Percentiles rank a stretch among this genome's conserved stretches.
phyloP scores from a whole-genome alignment of 2,888 invertebrate species.

The Leucophenga montana region DNA sequence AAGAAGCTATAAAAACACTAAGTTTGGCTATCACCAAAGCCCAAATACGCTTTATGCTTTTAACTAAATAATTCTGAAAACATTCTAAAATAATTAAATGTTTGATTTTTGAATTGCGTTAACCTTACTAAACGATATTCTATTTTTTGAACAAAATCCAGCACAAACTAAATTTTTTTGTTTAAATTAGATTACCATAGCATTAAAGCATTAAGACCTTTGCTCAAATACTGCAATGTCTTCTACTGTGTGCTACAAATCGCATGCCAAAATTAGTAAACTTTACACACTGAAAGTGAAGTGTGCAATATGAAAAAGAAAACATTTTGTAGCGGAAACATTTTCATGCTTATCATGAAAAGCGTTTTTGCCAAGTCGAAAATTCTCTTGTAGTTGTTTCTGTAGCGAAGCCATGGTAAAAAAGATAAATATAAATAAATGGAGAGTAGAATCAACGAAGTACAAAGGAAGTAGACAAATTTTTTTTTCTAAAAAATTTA shows the following conservation, averaged over 20 bases:
- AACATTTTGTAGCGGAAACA: slow-evolving; percentile 50
- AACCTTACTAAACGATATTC: too few relatives aligned
- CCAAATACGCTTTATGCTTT: too few relatives aligned
- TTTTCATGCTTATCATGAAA: slow-evolving; percentile 58
- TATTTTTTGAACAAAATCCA: too few relatives aligned
- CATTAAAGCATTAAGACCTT: too few relatives aligned
- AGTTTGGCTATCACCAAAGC: too few relatives aligned
- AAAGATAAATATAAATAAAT: background rate
- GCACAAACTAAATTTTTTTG: too few relatives aligned
- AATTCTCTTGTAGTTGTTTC: too few relatives aligned
- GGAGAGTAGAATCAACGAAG: background rate
- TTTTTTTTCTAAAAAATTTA: background rate
- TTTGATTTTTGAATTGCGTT: too few relatives aligned
- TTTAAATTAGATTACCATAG: too few relatives aligned
- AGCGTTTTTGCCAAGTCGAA: slow-evolving; percentile 4
- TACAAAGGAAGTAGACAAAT: background rate
- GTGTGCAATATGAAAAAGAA: slow-evolving; percentile 20
- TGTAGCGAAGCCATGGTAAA: background rate
- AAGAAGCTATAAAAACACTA: background rate
- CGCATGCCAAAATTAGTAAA: background rate
- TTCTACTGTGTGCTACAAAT: background rate
- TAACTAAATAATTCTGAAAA: too few relatives aligned
- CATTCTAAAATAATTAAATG: too few relatives aligned
- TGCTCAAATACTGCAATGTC: background rate
- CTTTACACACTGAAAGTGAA: background rate